Conservation (phyloP, 2,113 vertebrate species). For the Prunella fulvescens region DNA sequence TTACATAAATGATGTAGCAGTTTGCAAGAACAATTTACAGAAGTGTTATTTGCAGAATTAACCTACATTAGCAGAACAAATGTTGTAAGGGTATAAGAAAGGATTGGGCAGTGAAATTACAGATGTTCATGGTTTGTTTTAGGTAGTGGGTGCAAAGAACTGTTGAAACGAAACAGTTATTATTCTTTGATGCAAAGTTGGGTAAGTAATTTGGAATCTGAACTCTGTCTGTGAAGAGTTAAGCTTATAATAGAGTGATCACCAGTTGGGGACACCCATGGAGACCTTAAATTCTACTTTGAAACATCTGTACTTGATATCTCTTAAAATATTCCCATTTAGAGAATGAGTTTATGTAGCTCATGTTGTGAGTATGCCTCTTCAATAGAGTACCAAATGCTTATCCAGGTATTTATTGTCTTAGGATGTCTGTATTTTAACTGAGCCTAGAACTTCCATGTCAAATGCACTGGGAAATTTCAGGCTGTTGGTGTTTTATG, state of each 20-base stretch:
- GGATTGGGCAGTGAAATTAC: slow-evolving; percentile 85
- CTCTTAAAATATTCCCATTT: slow-evolving; percentile 80
- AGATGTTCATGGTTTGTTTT: slow-evolving; percentile 75
- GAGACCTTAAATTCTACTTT: slow-evolving; percentile 81
- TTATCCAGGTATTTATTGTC: slow-evolving; percentile 72
- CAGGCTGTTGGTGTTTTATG: not conserved
- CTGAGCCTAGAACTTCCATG: slow-evolving; percentile 13
- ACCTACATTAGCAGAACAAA: slow-evolving; percentile 91
- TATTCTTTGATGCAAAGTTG: slow-evolving; percentile 84
- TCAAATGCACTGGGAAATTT: not conserved
- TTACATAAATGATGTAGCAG: slow-evolving; percentile 98
- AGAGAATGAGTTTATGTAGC: slow-evolving; percentile 81
- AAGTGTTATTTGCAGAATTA: slow-evolving; percentile 98
- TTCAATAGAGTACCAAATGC: slow-evolving; percentile 71
- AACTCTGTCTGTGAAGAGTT: slow-evolving; percentile 79
- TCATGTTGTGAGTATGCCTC: slow-evolving; percentile 78
- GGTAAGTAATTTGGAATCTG: slow-evolving; percentile 79
- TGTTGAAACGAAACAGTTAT: slow-evolving; percentile 83
- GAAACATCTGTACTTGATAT: slow-evolving; percentile 81
- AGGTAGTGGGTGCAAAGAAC: slow-evolving; percentile 75
- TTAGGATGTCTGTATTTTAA: slow-evolving; percentile 45
- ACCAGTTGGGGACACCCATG: slow-evolving; percentile 77
- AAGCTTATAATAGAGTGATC: slow-evolving; percentile 74
- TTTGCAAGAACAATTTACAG: slow-evolving; percentile 96
- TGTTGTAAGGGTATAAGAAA: slow-evolving; percentile 82